Evolutionary conservation across 2,888 invertebrate genomes (phyloP), one percentile per base, ranked within the genome.

Genomic region (Xestia sexstrigata): DNA sequence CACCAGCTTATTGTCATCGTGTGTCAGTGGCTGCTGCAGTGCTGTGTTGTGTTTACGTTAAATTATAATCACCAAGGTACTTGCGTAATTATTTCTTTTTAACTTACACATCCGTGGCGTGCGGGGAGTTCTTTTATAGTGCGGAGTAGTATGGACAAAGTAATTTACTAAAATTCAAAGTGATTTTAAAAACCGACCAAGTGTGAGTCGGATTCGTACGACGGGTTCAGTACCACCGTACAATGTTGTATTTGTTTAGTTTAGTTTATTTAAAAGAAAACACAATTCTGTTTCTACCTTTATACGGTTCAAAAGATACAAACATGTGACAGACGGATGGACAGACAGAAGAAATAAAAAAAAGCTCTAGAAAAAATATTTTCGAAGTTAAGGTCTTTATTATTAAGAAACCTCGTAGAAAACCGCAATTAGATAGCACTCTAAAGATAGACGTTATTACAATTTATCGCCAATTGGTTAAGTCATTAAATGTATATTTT

Each of bases 21-120:
- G 93, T 91, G 92, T 94, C 91, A 93, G 96, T 95, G 94, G 87
- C 91, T 95, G 93, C 94, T 93, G 95, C 92, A 93, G 96, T 95
- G 95, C 90, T 91, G 96, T 96, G 95, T 96, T 95, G 95, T 95
- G 96, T 94, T 89, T 89, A 90, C 89, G 90, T 91, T 88, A 92
- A 91, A 90, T 84, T 92, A 90, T 20, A 62, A 62, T 78, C 78
- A 49, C 90, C 91, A 94, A 95, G 95, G 95, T 95, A 95, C 88
- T 87, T 84, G 75, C 87, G 72, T 72, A 30, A 58, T 66, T 47
- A 8, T 55, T 67, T 49, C 60, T 74, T 67, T 70, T 15, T 23
- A 42, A 42, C 65, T 65, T 26, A 42, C 69, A 30, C 60, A 45
- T 66, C 42, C 26, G 60, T 84, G 60, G 70, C 60, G 42, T 65